phyloP scores from a whole-genome alignment of 2,113 vertebrate genomes.

The Thunnus thynnus region DNA sequence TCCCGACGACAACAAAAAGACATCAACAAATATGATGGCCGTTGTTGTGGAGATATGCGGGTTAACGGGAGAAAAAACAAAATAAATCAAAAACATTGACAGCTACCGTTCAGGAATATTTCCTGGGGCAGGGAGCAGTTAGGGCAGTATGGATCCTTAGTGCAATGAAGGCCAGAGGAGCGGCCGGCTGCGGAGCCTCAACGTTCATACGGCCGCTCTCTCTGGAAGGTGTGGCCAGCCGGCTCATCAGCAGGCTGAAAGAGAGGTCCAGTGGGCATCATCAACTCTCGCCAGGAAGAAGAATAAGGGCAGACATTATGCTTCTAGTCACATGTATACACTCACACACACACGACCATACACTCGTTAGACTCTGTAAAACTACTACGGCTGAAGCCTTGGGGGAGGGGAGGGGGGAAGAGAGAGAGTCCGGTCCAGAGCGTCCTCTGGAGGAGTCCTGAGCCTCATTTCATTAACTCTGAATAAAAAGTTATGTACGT shows the following conservation, averaged over 20 bases:
- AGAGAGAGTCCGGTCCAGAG: conserved; percentile 67
- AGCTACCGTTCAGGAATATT: conserved; percentile 67
- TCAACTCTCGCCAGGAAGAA: conserved; percentile 62
- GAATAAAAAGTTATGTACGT: conserved; percentile 64
- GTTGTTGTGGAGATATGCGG: conserved; percentile 62
- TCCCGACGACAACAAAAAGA: conserved; percentile 22
- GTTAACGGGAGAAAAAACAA: conserved; percentile 10
- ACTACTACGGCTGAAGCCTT: conserved; percentile 68
- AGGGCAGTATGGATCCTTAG: conserved; percentile 83
- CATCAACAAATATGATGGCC: conserved; percentile 57
- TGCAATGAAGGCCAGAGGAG: conserved; percentile 82
- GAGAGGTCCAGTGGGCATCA: conserved; percentile 59
- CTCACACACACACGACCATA: conserved; percentile 36
- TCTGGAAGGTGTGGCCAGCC: conserved; percentile 59
- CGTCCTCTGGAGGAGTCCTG: conserved; percentile 81
- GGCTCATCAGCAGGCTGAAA: conserved; percentile 36
- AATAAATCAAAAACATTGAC: conserved; percentile 49
- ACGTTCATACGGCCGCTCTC: conserved; percentile 46
- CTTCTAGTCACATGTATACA: conserved; percentile 53
- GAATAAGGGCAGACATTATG: conserved; percentile 64
- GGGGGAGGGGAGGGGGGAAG: conserved; percentile 22
- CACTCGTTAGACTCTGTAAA: conserved; percentile 69
- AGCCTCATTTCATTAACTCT: conserved; percentile 80
- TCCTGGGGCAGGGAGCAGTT: conserved; percentile 58
- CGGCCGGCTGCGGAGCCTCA: conserved; percentile 41